A percentile compares a stretch with the other conserved stretches of the same genome.
Evolutionary conservation across 2,113 vertebrate genomes (phyloP).

Genomic region (Toxostoma redivivum): DNA sequence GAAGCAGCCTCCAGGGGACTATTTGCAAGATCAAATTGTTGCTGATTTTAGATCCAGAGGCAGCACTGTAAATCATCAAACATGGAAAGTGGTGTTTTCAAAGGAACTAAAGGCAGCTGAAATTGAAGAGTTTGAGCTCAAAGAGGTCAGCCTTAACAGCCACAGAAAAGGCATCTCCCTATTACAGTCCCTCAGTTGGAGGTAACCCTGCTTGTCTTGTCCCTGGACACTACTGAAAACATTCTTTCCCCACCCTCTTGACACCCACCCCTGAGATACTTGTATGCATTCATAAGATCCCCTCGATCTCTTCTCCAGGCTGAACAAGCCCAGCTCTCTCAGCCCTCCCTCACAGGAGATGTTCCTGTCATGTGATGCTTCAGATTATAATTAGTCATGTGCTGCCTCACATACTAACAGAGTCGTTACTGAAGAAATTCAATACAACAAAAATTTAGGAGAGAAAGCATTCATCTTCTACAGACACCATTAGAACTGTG

Average conservation of each 20-base stretch:
- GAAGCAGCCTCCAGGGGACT: background rate
- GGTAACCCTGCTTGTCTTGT: background rate
- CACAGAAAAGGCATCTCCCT: background rate
- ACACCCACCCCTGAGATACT: background rate
- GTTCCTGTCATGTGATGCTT: background rate
- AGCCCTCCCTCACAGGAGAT: background rate
- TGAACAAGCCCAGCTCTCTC: background rate
- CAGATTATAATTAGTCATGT: background rate
- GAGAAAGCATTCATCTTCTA: background rate
- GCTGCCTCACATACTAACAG: background rate
- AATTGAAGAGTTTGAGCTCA: background rate
- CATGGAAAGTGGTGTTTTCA: background rate
- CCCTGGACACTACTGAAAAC: background rate
- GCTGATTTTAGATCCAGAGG: background rate
- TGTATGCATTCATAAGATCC: background rate
- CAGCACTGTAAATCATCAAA: background rate
- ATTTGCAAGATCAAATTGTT: background rate
- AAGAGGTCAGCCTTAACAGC: background rate
- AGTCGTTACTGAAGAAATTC: background rate
- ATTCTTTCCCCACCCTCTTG: background rate
- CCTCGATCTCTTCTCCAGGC: background rate
- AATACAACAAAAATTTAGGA: background rate
- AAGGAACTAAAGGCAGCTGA: background rate
- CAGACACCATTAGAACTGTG: background rate
- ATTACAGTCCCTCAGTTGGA: accelerated